Percentiles rank a stretch among this genome's conserved stretches.
Conservation (phyloP, 2,113 vertebrate species). For the Oriolus oriolus region DNA sequence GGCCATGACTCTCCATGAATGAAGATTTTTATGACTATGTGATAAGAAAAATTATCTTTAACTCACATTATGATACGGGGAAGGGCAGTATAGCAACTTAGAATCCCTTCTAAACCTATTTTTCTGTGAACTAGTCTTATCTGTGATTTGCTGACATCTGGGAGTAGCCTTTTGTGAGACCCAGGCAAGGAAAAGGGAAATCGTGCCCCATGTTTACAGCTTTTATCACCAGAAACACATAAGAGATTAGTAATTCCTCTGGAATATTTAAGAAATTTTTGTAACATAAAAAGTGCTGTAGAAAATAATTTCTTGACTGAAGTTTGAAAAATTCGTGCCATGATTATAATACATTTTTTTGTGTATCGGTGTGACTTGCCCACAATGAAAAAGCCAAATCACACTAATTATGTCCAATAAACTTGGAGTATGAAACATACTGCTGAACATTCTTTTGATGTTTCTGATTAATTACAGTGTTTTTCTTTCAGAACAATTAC, state of each 20-base stretch:
- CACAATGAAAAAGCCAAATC: neutral
- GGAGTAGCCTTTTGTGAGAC: neutral
- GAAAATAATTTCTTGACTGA: neutral
- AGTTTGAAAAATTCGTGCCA: neutral
- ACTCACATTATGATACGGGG: neutral
- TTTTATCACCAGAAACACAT: neutral
- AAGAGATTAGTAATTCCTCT: neutral
- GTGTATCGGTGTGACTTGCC: neutral
- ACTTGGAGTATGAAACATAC: neutral
- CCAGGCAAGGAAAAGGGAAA: neutral
- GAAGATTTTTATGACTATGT: neutral
- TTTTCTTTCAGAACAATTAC: neutral
- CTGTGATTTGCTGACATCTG: neutral
- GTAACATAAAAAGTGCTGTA: neutral
- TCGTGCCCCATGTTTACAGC: accelerated
- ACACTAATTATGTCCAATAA: neutral
- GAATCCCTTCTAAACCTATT: neutral
- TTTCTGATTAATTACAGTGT: neutral
- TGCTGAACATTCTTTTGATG: neutral
- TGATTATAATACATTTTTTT: neutral
- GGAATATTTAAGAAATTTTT: neutral
- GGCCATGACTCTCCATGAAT: neutral
- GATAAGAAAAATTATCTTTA: neutral
- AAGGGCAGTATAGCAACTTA: neutral
- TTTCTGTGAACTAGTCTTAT: neutral